Evolutionary conservation across 2,888 invertebrate genomes (phyloP).

Genomic region (Zelleria hepariella): DNA sequence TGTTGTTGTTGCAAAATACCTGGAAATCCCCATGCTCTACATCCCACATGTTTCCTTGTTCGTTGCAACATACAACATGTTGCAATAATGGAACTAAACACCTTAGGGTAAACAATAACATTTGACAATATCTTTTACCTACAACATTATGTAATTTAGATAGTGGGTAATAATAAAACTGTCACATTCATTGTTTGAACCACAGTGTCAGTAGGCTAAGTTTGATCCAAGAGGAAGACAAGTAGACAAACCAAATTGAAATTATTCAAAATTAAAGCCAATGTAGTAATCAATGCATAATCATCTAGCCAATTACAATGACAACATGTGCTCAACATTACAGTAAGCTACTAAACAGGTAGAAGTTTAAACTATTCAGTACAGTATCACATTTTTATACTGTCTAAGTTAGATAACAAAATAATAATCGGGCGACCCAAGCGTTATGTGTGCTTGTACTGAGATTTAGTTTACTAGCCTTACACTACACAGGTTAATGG

Average conservation of each 20-base stretch:
- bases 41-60: neutral
- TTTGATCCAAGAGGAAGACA: no score
- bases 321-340: neutral
- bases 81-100: neutral
- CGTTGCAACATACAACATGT: neutral
- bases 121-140: neutral
- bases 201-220: neutral
- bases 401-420: no score
- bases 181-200: neutral
- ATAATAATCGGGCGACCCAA: no score
- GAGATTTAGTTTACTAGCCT: no score
- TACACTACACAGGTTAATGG: no score
- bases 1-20: neutral
- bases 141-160: neutral
- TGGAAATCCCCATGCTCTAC: neutral
- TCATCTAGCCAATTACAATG: no score
- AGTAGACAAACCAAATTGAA: no score
- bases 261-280: no score
- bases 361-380: no score
- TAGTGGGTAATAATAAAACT: neutral
- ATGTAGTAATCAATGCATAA: no score
- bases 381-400: no score
- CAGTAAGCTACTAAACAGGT: neutral
- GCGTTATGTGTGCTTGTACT: no score
- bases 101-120: neutral